Evolutionary conservation across 2,797 vertebrate species (phyloP), one percentile per base, ranked within the genome.

Genomic region (Acanthurus tractus): DNA sequence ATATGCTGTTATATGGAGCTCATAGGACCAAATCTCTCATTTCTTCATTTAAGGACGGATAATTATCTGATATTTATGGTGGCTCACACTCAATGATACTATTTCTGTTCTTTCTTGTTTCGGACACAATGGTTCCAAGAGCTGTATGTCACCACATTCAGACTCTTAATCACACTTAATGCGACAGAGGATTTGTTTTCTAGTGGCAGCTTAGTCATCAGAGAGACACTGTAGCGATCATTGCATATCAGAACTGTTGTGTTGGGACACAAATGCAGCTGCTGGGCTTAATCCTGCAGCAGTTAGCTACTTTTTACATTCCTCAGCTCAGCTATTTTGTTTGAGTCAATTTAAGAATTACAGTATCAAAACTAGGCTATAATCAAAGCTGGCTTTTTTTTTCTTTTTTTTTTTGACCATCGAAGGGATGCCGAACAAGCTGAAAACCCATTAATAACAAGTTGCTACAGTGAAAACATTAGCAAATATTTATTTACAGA

Each of bases 1-100:
- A 74, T 53, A 66, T 48, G 59, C 40, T 67, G 64, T 57, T 63
- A 62, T 45, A 55, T 18, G 23, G 62, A 66, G 50, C 67, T 67
- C 58, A 74, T n/a, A 29, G 29, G n/a, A 64, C 29, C n/a, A 8
- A 64, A 45, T 63, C 49, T 56, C 25, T 59, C 62, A 12, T 48
- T 42, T 44, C 25, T 63, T 70, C 18, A 23, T 59, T 63, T 52
- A 54, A 52, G 49, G 8, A 52, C 36, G 58, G 53, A 66, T 73
- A 74, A 74, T 61, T 52, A 68, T 84, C 69, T 66, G 61, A 79
- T 74, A 64, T 54, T 55, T 63, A 44, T 56, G 23, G 3, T 42
- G 25, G 40, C 3, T 46, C 7, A 53, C 74, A 72, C 25, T 58
- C 12, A 75, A 42, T 40, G 42, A 53, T 44, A 18, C 42, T 55